These are phyloP conservation scores for Schmidtea mediterranea DNA, from an alignment of 1,140 invertebrate species.

Conservation along the genomic window DNA sequence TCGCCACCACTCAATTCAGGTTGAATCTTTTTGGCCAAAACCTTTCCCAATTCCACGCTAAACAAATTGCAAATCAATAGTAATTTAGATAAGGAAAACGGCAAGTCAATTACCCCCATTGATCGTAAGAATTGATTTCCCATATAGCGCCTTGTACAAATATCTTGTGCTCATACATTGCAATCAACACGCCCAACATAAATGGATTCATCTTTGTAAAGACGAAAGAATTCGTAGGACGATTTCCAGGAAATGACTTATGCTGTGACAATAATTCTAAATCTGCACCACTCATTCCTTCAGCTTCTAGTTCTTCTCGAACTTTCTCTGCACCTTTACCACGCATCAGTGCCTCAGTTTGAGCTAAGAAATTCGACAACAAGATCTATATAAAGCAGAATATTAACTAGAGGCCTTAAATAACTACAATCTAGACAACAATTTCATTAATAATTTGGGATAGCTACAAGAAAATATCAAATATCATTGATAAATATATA, in stretches of 20 bases:
- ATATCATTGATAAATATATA: too few species aligned
- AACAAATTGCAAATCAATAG: slow-evolving; percentile 13
- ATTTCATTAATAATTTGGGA: neutral
- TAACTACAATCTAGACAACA: neutral
- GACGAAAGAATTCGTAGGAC: slow-evolving; percentile 88
- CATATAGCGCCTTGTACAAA: slow-evolving; percentile 91
- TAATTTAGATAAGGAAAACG: too few species aligned
- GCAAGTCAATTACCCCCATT: slow-evolving; percentile 70
- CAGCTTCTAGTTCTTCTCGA: slow-evolving; percentile 16
- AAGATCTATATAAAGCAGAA: slow-evolving; percentile 60
- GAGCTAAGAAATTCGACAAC: slow-evolving; percentile 82
- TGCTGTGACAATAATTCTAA: slow-evolving; percentile 54
- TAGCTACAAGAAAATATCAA: too few species aligned
- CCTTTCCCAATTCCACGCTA: slow-evolving; percentile 85
- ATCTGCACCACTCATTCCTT: slow-evolving; percentile 20
- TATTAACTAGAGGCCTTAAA: too few species aligned
- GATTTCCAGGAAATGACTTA: slow-evolving; percentile 75
- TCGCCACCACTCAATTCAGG: slow-evolving; percentile 48
- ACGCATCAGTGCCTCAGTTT: slow-evolving; percentile 48
- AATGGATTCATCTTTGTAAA: slow-evolving; percentile 72
- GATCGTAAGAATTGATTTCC: slow-evolving; percentile 98
- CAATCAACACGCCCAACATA: slow-evolving; percentile 71
- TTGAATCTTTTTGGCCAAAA: slow-evolving; percentile 82
- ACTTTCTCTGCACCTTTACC: slow-evolving; percentile 24
- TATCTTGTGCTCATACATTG: slow-evolving; percentile 92